These are phyloP conservation scores for Aporrectodea caliginosa DNA, from an alignment of 1,140 invertebrate genomes.

Conservation along the genomic window DNA sequence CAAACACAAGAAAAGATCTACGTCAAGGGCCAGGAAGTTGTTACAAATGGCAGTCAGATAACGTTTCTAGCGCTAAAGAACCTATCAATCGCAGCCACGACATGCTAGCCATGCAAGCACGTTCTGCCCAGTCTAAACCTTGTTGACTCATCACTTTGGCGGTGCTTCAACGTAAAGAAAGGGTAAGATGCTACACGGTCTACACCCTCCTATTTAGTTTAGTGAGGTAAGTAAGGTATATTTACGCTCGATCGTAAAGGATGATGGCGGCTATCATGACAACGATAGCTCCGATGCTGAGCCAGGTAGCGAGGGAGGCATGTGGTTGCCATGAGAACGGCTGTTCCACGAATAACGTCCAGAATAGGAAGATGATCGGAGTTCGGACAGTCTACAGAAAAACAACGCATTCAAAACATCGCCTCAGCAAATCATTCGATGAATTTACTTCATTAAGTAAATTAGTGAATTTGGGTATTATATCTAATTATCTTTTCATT, in stretches of 20 bases:
- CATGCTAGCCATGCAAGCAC: background rate
- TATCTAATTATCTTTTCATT: too few species aligned
- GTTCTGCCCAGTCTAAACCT: background rate
- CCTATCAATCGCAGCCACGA: background rate
- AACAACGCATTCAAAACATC: background rate
- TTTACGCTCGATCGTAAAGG: slow-evolving; percentile 33
- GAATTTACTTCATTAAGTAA: too few species aligned
- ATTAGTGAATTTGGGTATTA: too few species aligned
- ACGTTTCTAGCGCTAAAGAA: background rate
- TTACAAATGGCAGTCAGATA: too few species aligned
- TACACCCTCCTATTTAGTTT: background rate
- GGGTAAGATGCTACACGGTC: background rate
- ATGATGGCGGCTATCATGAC: slow-evolving; percentile 35
- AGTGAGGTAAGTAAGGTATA: background rate
- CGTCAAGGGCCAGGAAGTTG: too few species aligned
- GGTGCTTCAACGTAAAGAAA: background rate
- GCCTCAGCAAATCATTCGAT: too few species aligned
- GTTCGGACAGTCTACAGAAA: slow-evolving; percentile 33
- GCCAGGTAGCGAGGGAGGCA: slow-evolving; percentile 31
- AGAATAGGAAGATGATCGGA: slow-evolving; percentile 34
- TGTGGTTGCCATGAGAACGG: slow-evolving; percentile 35
- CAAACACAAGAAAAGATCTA: too few species aligned
- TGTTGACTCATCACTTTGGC: background rate
- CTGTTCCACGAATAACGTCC: slow-evolving; percentile 34
- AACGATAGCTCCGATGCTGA: slow-evolving; percentile 31